phyloP scores from a whole-genome alignment of 1,140 invertebrate species.

The Macrobrachium rosenbergii region DNA sequence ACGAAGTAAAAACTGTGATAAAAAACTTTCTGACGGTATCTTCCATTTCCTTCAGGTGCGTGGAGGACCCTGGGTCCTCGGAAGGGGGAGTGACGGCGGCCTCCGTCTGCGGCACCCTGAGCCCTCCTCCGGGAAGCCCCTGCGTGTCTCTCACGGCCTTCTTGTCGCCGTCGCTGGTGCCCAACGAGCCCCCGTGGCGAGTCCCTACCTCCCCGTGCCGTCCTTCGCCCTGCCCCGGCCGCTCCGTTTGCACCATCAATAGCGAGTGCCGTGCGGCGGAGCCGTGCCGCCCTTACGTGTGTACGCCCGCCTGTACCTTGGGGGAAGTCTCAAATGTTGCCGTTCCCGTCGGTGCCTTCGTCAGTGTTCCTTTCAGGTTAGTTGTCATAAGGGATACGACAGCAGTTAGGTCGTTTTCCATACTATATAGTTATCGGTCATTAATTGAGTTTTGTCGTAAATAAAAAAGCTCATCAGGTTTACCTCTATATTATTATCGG shows the following conservation, averaged over 20 bases:
- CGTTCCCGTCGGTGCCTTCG: slow-evolving; percentile 45
- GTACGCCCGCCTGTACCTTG: slow-evolving; percentile 41
- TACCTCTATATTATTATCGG: too few species aligned
- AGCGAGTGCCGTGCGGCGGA: slow-evolving; percentile 33
- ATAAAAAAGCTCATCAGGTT: too few species aligned
- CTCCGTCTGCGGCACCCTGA: slow-evolving; percentile 38
- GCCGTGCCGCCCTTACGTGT: slow-evolving; percentile 48
- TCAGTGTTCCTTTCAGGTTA: slow-evolving; percentile 44
- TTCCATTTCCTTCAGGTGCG: slow-evolving; percentile 26
- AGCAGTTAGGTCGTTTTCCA: too few species aligned
- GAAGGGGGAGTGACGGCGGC: slow-evolving; percentile 36
- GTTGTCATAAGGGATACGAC: neutral
- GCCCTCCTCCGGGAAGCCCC: slow-evolving; percentile 42
- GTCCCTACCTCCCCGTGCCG: slow-evolving; percentile 48
- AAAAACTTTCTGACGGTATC: neutral
- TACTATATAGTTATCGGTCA: too few species aligned
- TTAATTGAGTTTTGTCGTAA: too few species aligned
- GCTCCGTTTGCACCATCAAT: slow-evolving; percentile 37
- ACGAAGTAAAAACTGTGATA: too few species aligned
- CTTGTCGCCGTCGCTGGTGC: slow-evolving; percentile 24
- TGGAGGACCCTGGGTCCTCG: slow-evolving; percentile 8
- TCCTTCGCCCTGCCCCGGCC: slow-evolving; percentile 38
- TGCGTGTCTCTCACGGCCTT: slow-evolving; percentile 49
- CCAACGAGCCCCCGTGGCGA: slow-evolving; percentile 51
- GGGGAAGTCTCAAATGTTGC: slow-evolving; percentile 49